These are phyloP conservation scores for Cephonodes hylas DNA, from an alignment of 2,888 invertebrate species.

Conservation along the genomic window DNA sequence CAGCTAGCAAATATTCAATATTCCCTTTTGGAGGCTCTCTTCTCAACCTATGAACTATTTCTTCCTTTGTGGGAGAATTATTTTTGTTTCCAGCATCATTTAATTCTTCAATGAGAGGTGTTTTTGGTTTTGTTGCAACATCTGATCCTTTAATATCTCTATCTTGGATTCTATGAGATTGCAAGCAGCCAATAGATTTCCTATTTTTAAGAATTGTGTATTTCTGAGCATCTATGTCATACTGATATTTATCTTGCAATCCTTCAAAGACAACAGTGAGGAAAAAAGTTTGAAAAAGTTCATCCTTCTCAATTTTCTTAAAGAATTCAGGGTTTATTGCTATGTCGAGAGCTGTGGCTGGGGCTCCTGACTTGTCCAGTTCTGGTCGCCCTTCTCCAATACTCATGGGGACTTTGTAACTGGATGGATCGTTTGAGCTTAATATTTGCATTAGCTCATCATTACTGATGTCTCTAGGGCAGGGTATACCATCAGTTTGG, in stretches of 20 bases:
- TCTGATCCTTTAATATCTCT: conserved; percentile 80
- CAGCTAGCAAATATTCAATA: conserved; percentile 79
- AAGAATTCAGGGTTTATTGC: conserved; percentile 90
- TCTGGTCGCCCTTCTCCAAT: conserved; percentile 91
- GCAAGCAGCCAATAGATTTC: conserved; percentile 87
- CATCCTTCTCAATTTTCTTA: conserved; percentile 85
- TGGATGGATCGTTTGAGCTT: conserved; percentile 84
- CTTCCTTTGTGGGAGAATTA: conserved; percentile 43
- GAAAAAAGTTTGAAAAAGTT: conserved; percentile 89
- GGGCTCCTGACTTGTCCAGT: conserved; percentile 87
- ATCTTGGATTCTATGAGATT: conserved; percentile 87
- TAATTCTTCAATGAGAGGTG: conserved; percentile 84
- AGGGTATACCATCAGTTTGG: conserved; percentile 87
- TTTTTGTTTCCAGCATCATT: conserved; percentile 32
- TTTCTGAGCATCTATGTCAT: conserved; percentile 84
- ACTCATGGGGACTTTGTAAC: conserved; percentile 93
- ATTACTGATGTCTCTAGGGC: conserved; percentile 86
- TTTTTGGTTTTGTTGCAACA: conserved; percentile 47
- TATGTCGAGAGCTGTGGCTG: conserved; percentile 90
- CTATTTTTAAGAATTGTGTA: conserved; percentile 87
- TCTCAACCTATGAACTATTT: conserved; percentile 81
- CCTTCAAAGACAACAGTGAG: conserved; percentile 90
- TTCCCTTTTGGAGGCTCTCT: conserved; percentile 80
- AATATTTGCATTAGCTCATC: conserved; percentile 86
- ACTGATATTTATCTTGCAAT: conserved; percentile 87